Conservation (phyloP, 2,888 invertebrate species). For the Ischnus inquisitorius region DNA sequence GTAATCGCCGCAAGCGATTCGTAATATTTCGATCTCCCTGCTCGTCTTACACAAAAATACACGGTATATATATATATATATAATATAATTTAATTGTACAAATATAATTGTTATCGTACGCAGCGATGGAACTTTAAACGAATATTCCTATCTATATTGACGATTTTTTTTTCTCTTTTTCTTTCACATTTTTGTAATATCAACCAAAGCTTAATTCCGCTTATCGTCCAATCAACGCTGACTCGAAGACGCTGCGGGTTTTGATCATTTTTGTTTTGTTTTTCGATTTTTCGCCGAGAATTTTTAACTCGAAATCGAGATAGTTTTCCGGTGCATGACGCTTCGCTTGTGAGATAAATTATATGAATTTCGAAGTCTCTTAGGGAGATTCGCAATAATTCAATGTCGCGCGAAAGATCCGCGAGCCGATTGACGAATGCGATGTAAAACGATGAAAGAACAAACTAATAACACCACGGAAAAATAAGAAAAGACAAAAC, state of each 20-base stretch:
- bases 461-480: conserved; percentile 24
- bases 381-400: not conserved
- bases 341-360: too few relatives aligned
- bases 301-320: conserved; percentile 7
- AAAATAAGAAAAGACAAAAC: conserved; percentile 36
- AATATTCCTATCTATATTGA: conserved; percentile 50
- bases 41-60: conserved; percentile 74
- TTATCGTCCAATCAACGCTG: conserved; percentile 1
- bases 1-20: conserved; percentile 36
- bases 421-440: not conserved
- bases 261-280: conserved; percentile 12
- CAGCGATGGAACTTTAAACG: conserved; percentile 54
- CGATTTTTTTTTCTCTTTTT: conserved; percentile 15
- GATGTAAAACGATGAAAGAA: conserved; percentile 18
- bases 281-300: not conserved
- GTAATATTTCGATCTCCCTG: conserved; percentile 57
- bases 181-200: conserved; percentile 1
- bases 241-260: conserved; percentile 1
- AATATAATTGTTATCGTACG: conserved; percentile 73
- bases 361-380: too few relatives aligned
- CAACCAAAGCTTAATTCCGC: not conserved
- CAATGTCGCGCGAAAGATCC: not conserved
- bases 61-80: conserved; percentile 70
- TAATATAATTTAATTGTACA: conserved; percentile 74
- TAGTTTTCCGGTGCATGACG: too few relatives aligned